Conservation (phyloP, 1,140 invertebrate genomes). For the Calephelis virginiensis region DNA sequence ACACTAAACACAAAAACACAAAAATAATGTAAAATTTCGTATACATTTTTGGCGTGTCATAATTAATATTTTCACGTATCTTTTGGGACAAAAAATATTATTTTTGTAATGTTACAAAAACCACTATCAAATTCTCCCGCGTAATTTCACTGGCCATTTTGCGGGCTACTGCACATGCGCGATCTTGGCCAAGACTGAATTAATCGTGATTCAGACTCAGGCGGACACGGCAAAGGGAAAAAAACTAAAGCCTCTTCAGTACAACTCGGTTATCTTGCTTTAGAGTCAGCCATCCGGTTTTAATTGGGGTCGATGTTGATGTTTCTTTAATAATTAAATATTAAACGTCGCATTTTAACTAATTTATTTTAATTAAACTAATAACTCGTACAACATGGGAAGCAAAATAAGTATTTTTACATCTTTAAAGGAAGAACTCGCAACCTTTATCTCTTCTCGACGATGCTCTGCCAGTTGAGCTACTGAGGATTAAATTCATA, state of each 20-base stretch:
- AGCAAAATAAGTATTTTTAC: too few species aligned
- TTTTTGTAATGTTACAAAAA: background rate
- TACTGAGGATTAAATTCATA: too few species aligned
- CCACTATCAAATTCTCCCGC: constrained; percentile 26
- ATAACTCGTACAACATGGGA: too few species aligned
- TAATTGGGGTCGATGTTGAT: constrained; percentile 5
- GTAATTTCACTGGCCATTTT: constrained; percentile 33
- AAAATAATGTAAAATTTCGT: constrained; percentile 39
- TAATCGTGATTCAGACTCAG: constrained; percentile 12
- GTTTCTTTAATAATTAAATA: background rate
- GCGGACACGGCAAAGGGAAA: constrained; percentile 10
- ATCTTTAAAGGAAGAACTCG: too few species aligned
- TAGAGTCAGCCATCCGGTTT: constrained; percentile 6
- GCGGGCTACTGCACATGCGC: constrained; percentile 34
- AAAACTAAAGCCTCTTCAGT: constrained; percentile 13
- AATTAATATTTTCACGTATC: constrained; percentile 40
- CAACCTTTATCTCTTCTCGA: too few species aligned
- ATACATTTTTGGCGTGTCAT: constrained; percentile 62
- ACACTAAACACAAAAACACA: constrained; percentile 38
- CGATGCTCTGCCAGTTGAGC: too few species aligned
- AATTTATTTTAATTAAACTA: too few species aligned
- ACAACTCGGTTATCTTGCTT: constrained; percentile 2
- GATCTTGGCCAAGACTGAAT: constrained; percentile 15
- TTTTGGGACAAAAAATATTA: constrained; percentile 31
- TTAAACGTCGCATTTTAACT: background rate